Conservation (phyloP, 1,140 invertebrate species). For the Temnothorax nylanderi region DNA sequence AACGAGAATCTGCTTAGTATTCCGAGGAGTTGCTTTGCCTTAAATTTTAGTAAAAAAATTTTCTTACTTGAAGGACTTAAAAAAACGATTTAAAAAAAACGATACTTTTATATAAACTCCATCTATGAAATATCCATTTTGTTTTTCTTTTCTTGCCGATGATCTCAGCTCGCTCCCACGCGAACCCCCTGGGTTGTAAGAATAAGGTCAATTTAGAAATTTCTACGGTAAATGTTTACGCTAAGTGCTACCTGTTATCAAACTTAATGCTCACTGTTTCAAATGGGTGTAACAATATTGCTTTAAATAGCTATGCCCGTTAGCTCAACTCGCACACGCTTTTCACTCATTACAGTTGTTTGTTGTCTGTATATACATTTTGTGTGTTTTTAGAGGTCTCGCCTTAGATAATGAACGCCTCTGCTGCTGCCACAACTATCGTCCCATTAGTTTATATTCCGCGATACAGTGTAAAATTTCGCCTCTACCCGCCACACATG, state of each 20-base stretch:
- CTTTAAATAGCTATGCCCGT: not conserved
- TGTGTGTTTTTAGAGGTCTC: not conserved
- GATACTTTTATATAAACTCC: not conserved
- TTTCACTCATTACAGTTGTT: conserved; percentile 16
- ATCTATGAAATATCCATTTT: not conserved
- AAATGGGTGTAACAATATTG: conserved; percentile 27
- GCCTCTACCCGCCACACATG: not conserved
- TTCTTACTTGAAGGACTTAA: not conserved
- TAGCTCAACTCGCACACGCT: not conserved
- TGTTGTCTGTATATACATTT: not conserved
- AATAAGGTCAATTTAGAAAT: not conserved
- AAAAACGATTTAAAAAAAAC: not conserved
- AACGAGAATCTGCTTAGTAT: not conserved
- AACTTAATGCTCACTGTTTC: not conserved
- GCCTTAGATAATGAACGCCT: conserved; percentile 10
- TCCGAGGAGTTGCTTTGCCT: not conserved
- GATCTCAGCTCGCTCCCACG: no score
- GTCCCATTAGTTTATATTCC: not conserved
- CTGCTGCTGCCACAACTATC: not conserved
- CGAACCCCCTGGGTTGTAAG: not conserved
- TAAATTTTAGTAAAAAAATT: not conserved
- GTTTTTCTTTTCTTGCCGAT: not conserved
- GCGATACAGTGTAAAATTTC: not conserved
- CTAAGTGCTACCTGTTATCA: not conserved
- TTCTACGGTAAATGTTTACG: not conserved